Evolutionary conservation across 2,888 invertebrate genomes (phyloP), one percentile per base, ranked within the genome.

Genomic region (Cheilosia vulpina): DNA sequence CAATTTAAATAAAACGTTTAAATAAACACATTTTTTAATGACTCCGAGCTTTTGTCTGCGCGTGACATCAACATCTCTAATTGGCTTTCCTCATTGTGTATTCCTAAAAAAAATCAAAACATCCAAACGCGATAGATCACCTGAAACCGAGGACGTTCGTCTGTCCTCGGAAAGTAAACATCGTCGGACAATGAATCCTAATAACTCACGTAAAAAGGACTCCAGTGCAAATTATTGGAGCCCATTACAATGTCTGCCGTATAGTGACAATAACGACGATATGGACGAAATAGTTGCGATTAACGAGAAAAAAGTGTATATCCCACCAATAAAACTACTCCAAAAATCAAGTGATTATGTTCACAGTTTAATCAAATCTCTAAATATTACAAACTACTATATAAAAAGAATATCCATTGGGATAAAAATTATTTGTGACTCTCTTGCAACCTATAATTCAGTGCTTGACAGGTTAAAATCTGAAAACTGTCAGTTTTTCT

Each of bases 101-200:
- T 58, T 38, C 31, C 5, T 1, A 31, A 53, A 53, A 31, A 15
- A 53, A 15, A n/a, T 27, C 27, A 53, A 27, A 53, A 13, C 31
- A 27, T 27, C 57, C 19, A 58, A 58, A 58, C 57, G 57, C 57
- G 57, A 38, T 38, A 58, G 57, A 38, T 58, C 57, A 19, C 57
- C 57, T 19, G 38, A 58, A 24, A 15, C 45, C 27, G 45, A 60
- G 60, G 60, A 60, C 45, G 27, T 9, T 43, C 21, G 15, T 4
- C 15, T 19, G 60, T 60, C 60, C 45, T n/a, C n/a, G n/a, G n/a
- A n/a, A n/a, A n/a, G n/a, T n/a, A n/a, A n/a, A n/a, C n/a, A n/a
- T n/a, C n/a, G 60, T 45, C 24, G 21, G 2, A 45, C 13, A 27
- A 60, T 24, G 45, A 15, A 27, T 60, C 43, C 21, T 4, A 5